Evolutionary conservation across 2,797 vertebrate genomes (phyloP), one percentile per base, ranked within the genome.

Genomic region (Macrochelys suwanniensis): DNA sequence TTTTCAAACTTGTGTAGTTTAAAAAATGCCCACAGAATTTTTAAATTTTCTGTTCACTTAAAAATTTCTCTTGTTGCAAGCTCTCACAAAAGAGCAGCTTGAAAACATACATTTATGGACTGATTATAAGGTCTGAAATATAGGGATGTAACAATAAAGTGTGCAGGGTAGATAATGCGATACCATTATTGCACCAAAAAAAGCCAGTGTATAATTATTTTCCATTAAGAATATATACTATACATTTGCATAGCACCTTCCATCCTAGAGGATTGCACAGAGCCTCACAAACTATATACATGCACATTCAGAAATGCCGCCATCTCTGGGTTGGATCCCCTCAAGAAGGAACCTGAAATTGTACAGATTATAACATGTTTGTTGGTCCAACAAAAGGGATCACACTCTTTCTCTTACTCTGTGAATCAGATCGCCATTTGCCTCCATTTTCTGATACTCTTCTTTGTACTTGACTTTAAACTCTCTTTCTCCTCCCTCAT

Each of bases 401-500:
- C 57, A 51, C 13, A 25, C 68, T 42, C 17, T 71, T 71, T 42
- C 15, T 42, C 42, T 71, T 25, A 71, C 37, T 71, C 10, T 42
- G 37, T 71, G 68, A 71, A 71, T 71, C 49, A 78, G 80, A 59
- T 65, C 59, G 89, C 9, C 53, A 47, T 85, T 57, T 49, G 11
- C 23, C 28, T 83, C 45, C 28, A 26, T 28, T 13, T 37, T 42
- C n/a, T 1, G 0, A 33, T 1, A 23, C 16, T 80, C 1, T 7
- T 15, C 33, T 49, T 65, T 7, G 6, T 45, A 7, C 2, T 7
- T 71, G 11, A 28, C 81, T 71, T 76, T 42, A 42, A 23, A 1
- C 16, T 80, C 23, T 4, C 5, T 21, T 17, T 2, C 1, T 0
- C 26, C 53, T 79, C 21, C 65, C 51, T n/a, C 42, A 3, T 3